Percentiles rank a stretch among this genome's conserved stretches.
Evolutionary conservation across 2,888 invertebrate genomes (phyloP).

Genomic region (Fragum fragum): DNA sequence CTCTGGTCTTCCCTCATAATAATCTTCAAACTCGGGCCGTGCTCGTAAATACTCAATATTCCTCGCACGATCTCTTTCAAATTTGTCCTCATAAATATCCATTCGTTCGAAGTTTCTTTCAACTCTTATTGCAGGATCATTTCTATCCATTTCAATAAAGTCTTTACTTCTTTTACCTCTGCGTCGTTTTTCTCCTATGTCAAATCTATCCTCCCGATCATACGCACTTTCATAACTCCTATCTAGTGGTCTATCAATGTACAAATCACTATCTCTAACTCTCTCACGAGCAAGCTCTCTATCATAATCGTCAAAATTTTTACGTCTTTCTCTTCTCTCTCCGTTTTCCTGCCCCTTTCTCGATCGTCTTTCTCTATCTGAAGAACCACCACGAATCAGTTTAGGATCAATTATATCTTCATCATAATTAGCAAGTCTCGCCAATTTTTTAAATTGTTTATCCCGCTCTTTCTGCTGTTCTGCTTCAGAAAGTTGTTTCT

Average conservation of each 20-base stretch:
- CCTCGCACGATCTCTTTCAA: constrained; percentile 45
- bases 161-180: constrained; percentile 24
- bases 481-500: constrained; percentile 33
- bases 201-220: constrained; percentile 35
- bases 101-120: constrained; percentile 52
- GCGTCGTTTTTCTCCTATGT: constrained; percentile 14
- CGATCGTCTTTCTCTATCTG: constrained; percentile 13
- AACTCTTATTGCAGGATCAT: constrained; percentile 40
- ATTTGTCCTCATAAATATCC: constrained; percentile 58
- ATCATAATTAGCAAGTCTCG: constrained; percentile 56
- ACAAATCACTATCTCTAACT: constrained; percentile 48
- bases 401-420: constrained; percentile 26
- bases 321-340: constrained; percentile 29
- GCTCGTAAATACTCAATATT: constrained; percentile 47
- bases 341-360: constrained; percentile 36
- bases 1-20: constrained; percentile 47
- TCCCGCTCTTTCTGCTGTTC: constrained; percentile 47
- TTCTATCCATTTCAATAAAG: constrained; percentile 40
- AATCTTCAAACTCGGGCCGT: constrained; percentile 56
- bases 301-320: constrained; percentile 14
- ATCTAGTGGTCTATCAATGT: constrained; percentile 45
- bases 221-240: constrained; percentile 48
- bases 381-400: background rate
- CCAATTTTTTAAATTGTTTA: constrained; percentile 52
- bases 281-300: constrained; percentile 16